phyloP scores from a whole-genome alignment of 2,888 invertebrate species.

The Lydus trimaculatus region DNA sequence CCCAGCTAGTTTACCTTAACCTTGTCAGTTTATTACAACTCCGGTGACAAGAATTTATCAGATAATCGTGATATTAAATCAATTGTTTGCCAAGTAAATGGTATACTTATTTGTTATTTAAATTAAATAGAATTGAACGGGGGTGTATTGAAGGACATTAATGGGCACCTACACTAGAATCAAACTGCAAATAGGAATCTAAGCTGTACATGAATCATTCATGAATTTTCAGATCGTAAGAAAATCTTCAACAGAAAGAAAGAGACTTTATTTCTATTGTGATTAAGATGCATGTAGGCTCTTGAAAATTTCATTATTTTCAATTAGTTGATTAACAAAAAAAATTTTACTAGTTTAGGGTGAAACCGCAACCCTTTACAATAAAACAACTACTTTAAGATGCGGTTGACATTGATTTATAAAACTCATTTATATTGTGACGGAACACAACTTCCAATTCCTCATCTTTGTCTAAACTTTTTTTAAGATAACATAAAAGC shows the following conservation, averaged over 20 bases:
- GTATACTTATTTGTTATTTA: not conserved
- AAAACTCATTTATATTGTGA: not conserved
- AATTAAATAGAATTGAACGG: not conserved
- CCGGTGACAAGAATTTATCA: not conserved
- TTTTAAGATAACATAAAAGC: not conserved
- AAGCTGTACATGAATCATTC: not conserved
- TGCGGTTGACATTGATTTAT: not conserved
- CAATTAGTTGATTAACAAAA: not conserved
- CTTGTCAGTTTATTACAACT: constrained; percentile 14
- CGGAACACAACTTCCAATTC: not conserved
- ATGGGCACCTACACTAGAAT: not conserved
- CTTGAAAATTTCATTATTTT: not conserved
- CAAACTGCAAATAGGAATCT: not conserved
- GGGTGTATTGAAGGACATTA: not conserved
- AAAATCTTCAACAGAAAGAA: too few species aligned
- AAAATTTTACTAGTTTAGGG: too few species aligned
- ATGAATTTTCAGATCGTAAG: not conserved
- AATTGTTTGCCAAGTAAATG: not conserved
- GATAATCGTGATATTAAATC: not conserved
- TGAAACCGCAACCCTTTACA: not conserved
- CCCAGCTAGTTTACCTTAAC: constrained; percentile 21
- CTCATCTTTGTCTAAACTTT: not conserved
- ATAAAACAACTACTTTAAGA: not conserved
- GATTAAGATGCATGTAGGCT: not conserved
- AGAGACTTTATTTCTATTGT: not conserved